Evolutionary conservation across 2,113 vertebrate species (phyloP), one percentile per base, ranked within the genome.

Genomic region (Upupa epops): DNA sequence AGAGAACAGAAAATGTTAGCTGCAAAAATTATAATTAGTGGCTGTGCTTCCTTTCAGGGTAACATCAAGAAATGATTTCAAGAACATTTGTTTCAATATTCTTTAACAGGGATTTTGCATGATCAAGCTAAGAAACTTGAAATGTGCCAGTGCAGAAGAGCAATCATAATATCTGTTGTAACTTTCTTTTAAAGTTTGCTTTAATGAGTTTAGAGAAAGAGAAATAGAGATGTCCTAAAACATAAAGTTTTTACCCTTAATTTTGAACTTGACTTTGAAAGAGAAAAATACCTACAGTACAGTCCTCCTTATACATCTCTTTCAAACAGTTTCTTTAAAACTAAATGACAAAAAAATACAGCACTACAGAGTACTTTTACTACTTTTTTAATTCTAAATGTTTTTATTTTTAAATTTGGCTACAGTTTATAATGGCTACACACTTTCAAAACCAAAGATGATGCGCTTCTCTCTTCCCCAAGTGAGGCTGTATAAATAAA

Each of bases 61-160:
- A 72, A 58, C 71, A 68, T 92, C 81, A 64, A 76, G 55, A 88
- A 64, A 75, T 85, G 55, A 32, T 71, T 88, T 72, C 31, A 84
- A 59, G 63, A 70, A 88, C 90, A 90, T 81, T 45, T 28, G 10
- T 25, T 81, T 82, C 88, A 68, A 86, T 92, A 63, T 37, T 60
- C 73, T 86, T 88, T 86, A 86, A 69, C 20, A 54, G 13, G 58
- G 12, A n/a, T 86, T 88, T 92, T 84, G 36, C 58, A 73, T 58
- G 36, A 75, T 77, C 71, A 71, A 73, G 28, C 72, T 80, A 37
- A 84, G 45, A 64, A 82, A 16, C 20, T 9, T 69, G 54, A 90
- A 86, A 61, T 16, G 64, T 59, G 70, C 16, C 61, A 76, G 86
- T 75, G 42, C 42, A 69, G 77, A 32, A 54, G 24, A 19, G 4